Base-by-base conservation (phyloP, 2,113 vertebrate genomes). In the Syngnathoides biaculeatus region DNA sequence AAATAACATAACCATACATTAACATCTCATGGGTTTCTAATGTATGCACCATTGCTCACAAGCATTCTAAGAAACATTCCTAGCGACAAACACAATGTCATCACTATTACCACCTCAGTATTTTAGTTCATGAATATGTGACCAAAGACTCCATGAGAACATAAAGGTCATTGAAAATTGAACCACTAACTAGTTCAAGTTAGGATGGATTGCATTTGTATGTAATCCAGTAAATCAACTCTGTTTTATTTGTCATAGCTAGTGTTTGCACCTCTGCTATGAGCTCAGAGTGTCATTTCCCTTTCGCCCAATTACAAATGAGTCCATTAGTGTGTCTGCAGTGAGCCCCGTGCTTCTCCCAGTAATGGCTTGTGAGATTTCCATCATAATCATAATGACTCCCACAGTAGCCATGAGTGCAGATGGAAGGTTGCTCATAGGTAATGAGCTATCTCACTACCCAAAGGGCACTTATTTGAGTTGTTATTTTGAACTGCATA, bases 301-400 rank as follows among this genome's bases (percentile, higher is more conserved):
- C 94, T 95, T 94, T 96, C 93, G 94, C 93, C 95, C 95, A 97
- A 96, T 97, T 98, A 98, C 96, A 98, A 98, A 98, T 96, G 94
- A 97, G 95, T 95, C 96, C 95, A 98, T 98, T 97, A 98, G 95
- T 93, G 94, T 93, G 92, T 96, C 95, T 96, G 94, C 95, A 93
- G 93, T 90, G 93, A 93, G 94, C 94, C 95, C 96, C 94, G 93
- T 88, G 93, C 91, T 94, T 94, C 93, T 95, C 95, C 93, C 93
- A 93, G 94, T 98, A 98, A 98, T 96, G 95, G 95, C 95, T 97
- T 95, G 93, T 94, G 96, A 98, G 96, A 97, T 95, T 97, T 97
- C 94, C 94, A 96, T 97, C 96, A 96, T 98, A 95, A 98, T 97
- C 94, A 90, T 96, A 97, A 98, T 94, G 94, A 94, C 94, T 97